Conservation (phyloP, 2,888 invertebrate genomes). For the Busseola fusca region DNA sequence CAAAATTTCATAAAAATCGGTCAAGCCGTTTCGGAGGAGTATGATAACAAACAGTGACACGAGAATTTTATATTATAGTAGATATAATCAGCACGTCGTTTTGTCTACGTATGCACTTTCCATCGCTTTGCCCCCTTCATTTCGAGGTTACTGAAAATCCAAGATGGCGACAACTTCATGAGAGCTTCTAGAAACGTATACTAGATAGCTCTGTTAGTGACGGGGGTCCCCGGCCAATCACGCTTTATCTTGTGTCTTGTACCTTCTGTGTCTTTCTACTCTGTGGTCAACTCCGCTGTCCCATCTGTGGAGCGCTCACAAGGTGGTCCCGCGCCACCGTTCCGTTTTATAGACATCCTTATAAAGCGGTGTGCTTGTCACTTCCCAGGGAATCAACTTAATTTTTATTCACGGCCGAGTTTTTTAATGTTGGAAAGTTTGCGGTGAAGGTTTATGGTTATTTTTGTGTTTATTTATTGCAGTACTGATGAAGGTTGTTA, state of each 20-base stretch:
- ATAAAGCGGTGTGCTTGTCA: conserved; percentile 27
- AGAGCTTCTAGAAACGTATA: background rate
- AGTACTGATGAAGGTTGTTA: background rate
- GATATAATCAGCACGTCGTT: background rate
- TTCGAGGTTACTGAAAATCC: background rate
- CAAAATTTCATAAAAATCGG: no score
- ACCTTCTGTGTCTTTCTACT: conserved; percentile 5
- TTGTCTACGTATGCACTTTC: background rate
- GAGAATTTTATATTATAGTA: no score
- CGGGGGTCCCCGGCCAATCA: background rate
- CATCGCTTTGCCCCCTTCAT: background rate
- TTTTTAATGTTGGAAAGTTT: background rate
- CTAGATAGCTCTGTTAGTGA: background rate
- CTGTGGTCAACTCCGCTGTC: background rate
- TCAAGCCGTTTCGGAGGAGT: no score
- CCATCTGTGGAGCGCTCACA: conserved; percentile 23
- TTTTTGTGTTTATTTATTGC: background rate
- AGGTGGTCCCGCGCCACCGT: conserved; percentile 35
- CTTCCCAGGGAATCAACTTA: conserved; percentile 34
- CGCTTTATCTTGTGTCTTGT: background rate
- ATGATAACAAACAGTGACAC: no score
- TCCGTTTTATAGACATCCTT: conserved; percentile 29
- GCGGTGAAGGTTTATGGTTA: background rate
- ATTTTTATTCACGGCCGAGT: conserved; percentile 35
- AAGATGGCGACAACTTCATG: background rate